phyloP scores from a whole-genome alignment of 2,888 invertebrate genomes.

The Dasysyrphus albostriatus region DNA sequence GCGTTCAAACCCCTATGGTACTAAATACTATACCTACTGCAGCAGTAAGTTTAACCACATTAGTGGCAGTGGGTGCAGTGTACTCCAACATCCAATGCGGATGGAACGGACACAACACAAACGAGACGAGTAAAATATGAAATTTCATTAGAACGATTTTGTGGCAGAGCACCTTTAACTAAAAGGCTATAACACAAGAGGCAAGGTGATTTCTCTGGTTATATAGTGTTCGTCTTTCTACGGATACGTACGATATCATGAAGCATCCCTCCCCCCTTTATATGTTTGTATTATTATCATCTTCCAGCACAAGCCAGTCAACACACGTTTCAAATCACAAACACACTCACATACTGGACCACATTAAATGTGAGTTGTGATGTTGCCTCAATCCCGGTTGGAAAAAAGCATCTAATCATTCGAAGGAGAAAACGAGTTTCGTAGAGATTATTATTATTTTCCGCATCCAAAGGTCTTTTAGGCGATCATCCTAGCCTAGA shows the following conservation, averaged over 20 bases:
- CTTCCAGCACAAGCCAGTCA: conserved; percentile 40
- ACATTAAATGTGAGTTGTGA: conserved; percentile 73
- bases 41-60: conserved; percentile 65
- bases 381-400: conserved; percentile 53
- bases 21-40: conserved; percentile 6
- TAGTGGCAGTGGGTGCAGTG: conserved; percentile 74
- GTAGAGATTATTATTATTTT: conserved; percentile 55
- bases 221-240: conserved; percentile 1
- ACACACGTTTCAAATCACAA: conserved; percentile 56
- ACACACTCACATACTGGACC: conserved; percentile 56
- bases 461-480: conserved; percentile 52
- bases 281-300: conserved; percentile 29
- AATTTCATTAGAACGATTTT: conserved; percentile 73
- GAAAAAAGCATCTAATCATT: conserved; percentile 53
- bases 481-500: conserved; percentile 21
- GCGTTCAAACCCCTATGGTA: conserved; percentile 35
- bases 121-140: conserved; percentile 63
- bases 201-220: conserved; percentile 12
- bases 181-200: background rate
- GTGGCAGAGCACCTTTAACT: conserved; percentile 70
- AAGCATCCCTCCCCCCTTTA: conserved; percentile 9
- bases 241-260: background rate
- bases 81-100: conserved; percentile 39
- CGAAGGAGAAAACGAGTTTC: conserved; percentile 57
- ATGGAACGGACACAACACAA: conserved; percentile 52